phyloP scores from a whole-genome alignment of 2,888 invertebrate genomes.

The Clostera curtula region DNA sequence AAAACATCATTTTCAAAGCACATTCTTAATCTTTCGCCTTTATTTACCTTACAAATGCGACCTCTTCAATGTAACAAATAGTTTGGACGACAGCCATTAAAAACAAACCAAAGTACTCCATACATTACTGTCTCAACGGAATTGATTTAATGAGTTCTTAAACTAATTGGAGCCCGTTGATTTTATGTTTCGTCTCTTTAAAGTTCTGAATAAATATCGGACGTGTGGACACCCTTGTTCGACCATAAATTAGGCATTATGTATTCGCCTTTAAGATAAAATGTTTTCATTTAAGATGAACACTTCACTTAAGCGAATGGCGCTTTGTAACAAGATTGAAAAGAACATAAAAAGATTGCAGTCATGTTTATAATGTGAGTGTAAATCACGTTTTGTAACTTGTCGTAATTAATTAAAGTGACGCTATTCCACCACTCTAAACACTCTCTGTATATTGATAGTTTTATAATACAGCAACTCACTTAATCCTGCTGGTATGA shows the following conservation, averaged over 20 bases:
- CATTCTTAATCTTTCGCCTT: constrained; percentile 26
- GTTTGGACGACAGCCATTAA: constrained; percentile 64
- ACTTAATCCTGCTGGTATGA: no score
- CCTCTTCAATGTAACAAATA: constrained; percentile 57
- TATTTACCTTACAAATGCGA: constrained; percentile 34
- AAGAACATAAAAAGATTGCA: no score
- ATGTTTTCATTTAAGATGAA: constrained; percentile 32
- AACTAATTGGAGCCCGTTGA: constrained; percentile 66
- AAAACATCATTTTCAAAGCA: constrained; percentile 17
- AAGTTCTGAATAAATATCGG: constrained; percentile 36
- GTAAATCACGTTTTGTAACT: no score
- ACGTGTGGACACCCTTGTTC: constrained; percentile 34
- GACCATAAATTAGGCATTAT: constrained; percentile 52
- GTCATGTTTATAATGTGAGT: no score
- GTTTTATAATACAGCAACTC: no score
- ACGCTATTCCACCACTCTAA: no score
- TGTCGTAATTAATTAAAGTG: no score
- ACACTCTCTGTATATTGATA: no score
- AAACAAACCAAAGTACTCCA: constrained; percentile 56
- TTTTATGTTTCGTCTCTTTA: constrained; percentile 52
- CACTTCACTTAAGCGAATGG: constrained; percentile 25
- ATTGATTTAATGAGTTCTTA: constrained; percentile 68
- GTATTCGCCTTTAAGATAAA: constrained; percentile 43
- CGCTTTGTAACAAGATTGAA: constrained; percentile 23
- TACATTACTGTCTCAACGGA: constrained; percentile 64